These are phyloP conservation scores for Cyprinodon diabolis DNA, from an alignment of 2,797 vertebrate species.

Conservation along the genomic window DNA sequence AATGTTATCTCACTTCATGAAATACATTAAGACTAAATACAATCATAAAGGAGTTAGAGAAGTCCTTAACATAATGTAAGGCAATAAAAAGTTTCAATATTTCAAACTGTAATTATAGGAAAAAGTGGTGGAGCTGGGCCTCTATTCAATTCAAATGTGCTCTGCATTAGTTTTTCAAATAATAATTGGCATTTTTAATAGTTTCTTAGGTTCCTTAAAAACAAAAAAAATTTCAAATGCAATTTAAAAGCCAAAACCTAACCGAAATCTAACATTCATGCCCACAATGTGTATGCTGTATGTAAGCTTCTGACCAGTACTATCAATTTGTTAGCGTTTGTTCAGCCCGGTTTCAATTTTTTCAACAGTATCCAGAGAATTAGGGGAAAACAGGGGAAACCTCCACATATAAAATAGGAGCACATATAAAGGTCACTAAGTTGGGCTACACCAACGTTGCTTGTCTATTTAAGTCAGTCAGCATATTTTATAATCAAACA, in stretches of 20 bases:
- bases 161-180: not conserved
- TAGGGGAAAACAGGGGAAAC: slow-evolving; percentile 54
- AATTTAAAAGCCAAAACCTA: no score
- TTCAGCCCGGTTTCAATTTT: slow-evolving; percentile 29
- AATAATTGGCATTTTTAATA: not conserved
- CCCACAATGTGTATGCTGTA: no score
- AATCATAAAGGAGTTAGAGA: not conserved
- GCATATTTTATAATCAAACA: slow-evolving; percentile 4
- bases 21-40: not conserved
- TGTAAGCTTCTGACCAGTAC: no score
- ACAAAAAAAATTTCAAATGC: not conserved
- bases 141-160: not conserved
- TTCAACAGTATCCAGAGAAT: slow-evolving; percentile 37
- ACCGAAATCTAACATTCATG: no score
- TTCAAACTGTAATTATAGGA: no score
- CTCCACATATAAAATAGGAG: slow-evolving; percentile 46
- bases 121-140: no score
- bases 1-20: not conserved
- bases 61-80: not conserved
- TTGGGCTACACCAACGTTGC: slow-evolving; percentile 36
- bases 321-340: no score
- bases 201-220: not conserved
- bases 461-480: slow-evolving; percentile 10
- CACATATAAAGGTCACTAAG: slow-evolving; percentile 52
- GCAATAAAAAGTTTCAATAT: not conserved